Evolutionary conservation across 2,888 invertebrate genomes (phyloP).

Genomic region (Melanargia galathea): DNA sequence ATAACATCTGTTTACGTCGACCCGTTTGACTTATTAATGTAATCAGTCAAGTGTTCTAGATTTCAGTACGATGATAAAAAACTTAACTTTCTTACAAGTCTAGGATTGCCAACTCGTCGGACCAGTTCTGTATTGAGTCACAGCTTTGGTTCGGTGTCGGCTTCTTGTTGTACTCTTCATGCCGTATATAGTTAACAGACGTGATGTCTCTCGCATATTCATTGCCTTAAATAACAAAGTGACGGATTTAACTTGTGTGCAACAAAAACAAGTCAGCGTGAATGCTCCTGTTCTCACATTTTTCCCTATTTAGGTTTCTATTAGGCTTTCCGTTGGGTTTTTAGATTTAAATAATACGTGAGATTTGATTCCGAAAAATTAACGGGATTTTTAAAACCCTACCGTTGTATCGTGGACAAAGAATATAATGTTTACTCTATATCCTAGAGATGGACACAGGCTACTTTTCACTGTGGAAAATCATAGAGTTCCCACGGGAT

Average conservation of each 20-base stretch:
- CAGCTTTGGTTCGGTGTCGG: conserved; percentile 32
- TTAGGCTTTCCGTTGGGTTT: not conserved
- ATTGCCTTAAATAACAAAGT: conserved; percentile 30
- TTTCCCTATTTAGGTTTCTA: conserved; percentile 2
- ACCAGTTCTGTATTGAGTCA: conserved; percentile 40
- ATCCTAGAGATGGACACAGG: no score
- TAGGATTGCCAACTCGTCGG: conserved; percentile 37
- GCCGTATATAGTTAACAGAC: conserved; percentile 26
- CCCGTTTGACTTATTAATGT: conserved; percentile 34
- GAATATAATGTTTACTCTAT: no score
- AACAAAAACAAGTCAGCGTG: conserved; percentile 7
- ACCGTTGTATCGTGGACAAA: no score
- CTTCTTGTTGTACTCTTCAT: conserved; percentile 22
- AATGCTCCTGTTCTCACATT: conserved; percentile 17
- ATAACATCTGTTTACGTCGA: conserved; percentile 13
- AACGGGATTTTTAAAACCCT: no score
- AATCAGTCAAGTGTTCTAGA: conserved; percentile 39
- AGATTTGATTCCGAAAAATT: no score
- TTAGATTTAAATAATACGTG: no score
- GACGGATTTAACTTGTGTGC: not conserved
- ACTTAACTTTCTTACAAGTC: conserved; percentile 40
- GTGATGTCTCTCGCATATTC: conserved; percentile 34
- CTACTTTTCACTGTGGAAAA: no score
- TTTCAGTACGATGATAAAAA: conserved; percentile 31
- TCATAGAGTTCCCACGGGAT: no score